These are phyloP conservation scores for Myotis lucifugus DNA, from an alignment of 2,113 vertebrate species.

Conservation along the genomic window DNA sequence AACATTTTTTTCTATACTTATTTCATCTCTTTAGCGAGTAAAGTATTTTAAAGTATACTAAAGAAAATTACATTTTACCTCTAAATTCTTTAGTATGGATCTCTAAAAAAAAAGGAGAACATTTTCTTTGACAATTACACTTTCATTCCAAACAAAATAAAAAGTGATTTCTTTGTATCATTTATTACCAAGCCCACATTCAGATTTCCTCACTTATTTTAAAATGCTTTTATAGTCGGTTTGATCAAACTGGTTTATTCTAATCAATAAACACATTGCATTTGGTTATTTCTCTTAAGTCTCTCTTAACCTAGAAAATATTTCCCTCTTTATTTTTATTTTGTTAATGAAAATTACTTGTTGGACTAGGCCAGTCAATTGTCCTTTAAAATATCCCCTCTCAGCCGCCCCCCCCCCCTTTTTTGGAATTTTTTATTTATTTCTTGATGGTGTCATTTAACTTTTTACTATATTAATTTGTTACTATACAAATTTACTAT, in stretches of 20 bases:
- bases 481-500: neutral
- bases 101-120: neutral
- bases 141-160: neutral
- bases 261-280: neutral
- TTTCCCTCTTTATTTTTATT: neutral
- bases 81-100: neutral
- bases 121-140: neutral
- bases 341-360: neutral
- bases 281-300: neutral
- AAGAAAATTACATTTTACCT: constrained; percentile 24
- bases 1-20: constrained; percentile 30
- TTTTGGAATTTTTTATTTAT: constrained; percentile 16
- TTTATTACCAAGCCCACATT: neutral
- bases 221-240: constrained; percentile 36
- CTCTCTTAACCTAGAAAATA: neutral
- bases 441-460: neutral
- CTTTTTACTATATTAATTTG: neutral
- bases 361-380: neutral
- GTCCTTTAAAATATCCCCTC: neutral
- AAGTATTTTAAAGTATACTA: constrained; percentile 11
- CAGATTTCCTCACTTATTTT: neutral
- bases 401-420: accelerated
- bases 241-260: constrained; percentile 41
- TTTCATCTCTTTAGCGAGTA: neutral
- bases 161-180: neutral